Base-by-base conservation (phyloP, 2,888 invertebrate genomes). In the Iselma pallidipennis region DNA sequence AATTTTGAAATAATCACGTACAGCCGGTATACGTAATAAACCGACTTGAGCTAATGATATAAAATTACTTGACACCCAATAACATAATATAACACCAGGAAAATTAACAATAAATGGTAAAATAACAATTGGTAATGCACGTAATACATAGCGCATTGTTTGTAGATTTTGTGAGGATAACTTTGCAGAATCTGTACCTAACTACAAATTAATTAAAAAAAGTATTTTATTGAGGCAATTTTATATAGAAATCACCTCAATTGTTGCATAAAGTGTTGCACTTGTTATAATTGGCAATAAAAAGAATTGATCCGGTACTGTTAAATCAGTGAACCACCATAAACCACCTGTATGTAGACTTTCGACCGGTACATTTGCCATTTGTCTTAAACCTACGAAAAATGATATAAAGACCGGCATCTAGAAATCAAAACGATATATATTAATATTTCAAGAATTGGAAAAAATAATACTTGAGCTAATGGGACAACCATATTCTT, bases 301-400 rank as follows among this genome's bases (percentile, higher is more conserved):
- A 76, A 90, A 98, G 80, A 86, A 93, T 49, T 96, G 97, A 84
- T 99, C 99, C 2, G 92, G 86, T 9, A 94, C 80, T 0, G 97
- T 96, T 49, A 99, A 85, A 84, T 99, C 96, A 2, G 87, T 83
- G 79, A 99, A 97, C 98, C 98, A 99, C 73, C 86, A 89, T 1
- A 95, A 69, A 0, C 99, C 99, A 28, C 98, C 98, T 0, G 87
- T 84, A 66, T 88, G 86, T 86, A 98, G 86, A 77, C 96, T 96
- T 45, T 94, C 95, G 31, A 99, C 92, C 1, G 97, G 98, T 28
- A 91, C 86, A 75, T 90, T 91, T 1, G 95, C 89, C 97, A 99
- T 97, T 66, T 87, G 84, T 71, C 94, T 86, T 50, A 99, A 81
- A 0, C 91, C 95, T 82, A 94, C 86, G 78, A 97, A 98, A 78